phyloP scores from a whole-genome alignment of 1,140 invertebrate species.

The Euura lappo region DNA sequence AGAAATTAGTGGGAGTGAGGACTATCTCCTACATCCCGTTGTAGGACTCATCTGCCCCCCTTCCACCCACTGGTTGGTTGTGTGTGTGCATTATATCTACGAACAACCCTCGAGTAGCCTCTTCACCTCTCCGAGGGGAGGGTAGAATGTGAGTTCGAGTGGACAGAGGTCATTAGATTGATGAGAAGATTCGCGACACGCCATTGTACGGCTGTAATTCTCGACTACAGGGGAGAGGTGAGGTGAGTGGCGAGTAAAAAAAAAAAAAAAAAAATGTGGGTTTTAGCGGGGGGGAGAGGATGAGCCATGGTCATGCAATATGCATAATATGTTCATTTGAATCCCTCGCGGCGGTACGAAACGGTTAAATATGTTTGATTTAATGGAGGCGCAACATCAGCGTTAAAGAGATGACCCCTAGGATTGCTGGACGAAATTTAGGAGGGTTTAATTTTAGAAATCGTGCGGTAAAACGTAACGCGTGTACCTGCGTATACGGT shows the following conservation, averaged over 20 bases:
- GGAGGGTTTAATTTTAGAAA: neutral
- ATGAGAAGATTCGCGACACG: slow-evolving; percentile 55
- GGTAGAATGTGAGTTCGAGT: slow-evolving; percentile 5
- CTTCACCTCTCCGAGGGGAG: neutral
- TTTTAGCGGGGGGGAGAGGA: neutral
- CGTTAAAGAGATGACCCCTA: neutral
- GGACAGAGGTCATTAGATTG: slow-evolving; percentile 48
- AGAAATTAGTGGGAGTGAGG: neutral
- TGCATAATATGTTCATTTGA: slow-evolving; percentile 5
- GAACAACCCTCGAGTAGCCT: neutral
- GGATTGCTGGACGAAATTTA: neutral
- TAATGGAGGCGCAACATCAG: neutral
- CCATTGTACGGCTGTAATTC: slow-evolving; percentile 29
- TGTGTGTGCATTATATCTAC: neutral
- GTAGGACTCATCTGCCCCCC: neutral
- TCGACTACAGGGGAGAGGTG: neutral
- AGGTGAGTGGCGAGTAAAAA: neutral
- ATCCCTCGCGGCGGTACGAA: neutral
- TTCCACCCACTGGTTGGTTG: neutral
- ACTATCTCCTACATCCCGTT: neutral
- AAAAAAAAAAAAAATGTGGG: neutral
- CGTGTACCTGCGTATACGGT: neutral
- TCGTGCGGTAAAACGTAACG: slow-evolving; percentile 4
- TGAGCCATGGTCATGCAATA: neutral
- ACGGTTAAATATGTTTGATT: slow-evolving; percentile 3